Evolutionary conservation across 2,113 vertebrate genomes (phyloP), one percentile per base, ranked within the genome.

Genomic region (Pungitius pungitius): DNA sequence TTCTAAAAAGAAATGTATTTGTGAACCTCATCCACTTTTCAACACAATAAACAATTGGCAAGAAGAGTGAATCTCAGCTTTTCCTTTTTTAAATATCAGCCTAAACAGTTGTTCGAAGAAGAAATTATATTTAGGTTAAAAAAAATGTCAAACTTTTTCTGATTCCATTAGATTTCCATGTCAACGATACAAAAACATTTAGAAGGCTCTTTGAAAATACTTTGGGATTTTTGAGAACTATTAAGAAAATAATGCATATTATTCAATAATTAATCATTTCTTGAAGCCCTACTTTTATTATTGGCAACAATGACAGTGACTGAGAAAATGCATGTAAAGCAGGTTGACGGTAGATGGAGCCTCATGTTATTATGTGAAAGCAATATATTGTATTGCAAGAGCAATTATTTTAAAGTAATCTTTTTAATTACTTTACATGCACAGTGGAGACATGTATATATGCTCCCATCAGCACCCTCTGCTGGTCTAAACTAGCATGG

Each of bases 41-140:
- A 88, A 89, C 71, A 73, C 75, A 92, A 92, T 93, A 93, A 93
- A 94, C 92, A 89, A 91, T 88, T 87, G 85, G 75, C 82, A 90
- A 92, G 59, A 90, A 83, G 75, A 84, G 62, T 58, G 49, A 37
- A 62, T 57, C 42, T 74, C 15, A 65, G 75, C 62, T 59, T 61
- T 67, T 49, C 24, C 12, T 13, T 52, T 51, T 42, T 43, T 18
- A 3, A 39, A 30, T 6, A 0, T 11, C 3, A 26, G 8, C 30
- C 4, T 66, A 15, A 37, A 24, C 2, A 26, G 39, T 30, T 3
- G 17, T 10, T 43, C 4, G 12, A 51, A 10, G 1, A 6, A 12
- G 18, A 62, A 13, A 24, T n/a, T n/a, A n/a, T n/a, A n/a, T n/a
- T n/a, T n/a, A 22, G 43, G 24, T 15, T 1, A 6, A n/a, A 49